Conservation (phyloP, 2,888 invertebrate species). For the Abscondita cerata region DNA sequence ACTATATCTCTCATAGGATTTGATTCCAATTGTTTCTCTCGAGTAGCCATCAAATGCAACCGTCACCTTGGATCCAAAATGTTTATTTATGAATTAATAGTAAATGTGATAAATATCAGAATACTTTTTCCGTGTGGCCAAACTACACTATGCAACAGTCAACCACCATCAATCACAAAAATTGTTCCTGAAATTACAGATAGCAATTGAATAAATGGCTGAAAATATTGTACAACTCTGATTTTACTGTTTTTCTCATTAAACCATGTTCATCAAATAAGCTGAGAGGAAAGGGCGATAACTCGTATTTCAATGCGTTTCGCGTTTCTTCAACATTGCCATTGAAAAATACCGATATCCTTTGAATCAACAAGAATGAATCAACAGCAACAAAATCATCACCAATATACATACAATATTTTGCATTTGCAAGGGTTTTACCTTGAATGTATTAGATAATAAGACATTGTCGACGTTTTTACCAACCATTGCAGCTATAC, state of each 20-base stretch:
- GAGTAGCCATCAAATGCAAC: no score
- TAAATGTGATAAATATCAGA: background rate
- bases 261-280: background rate
- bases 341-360: background rate
- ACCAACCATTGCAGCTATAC: background rate
- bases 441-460: constrained; percentile 2
- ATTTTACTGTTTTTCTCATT: no score
- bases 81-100: background rate
- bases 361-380: constrained; percentile 4
- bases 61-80: background rate
- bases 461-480: background rate
- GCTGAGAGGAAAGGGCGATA: background rate
- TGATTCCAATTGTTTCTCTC: background rate
- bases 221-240: background rate
- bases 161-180: constrained; percentile 2
- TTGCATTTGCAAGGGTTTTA: background rate
- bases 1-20: constrained; percentile 1
- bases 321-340: no score
- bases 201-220: background rate
- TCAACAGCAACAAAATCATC: background rate
- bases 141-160: no score
- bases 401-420: background rate
- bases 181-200: background rate
- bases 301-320: background rate
- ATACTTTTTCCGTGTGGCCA: constrained; percentile 2